Conservation (phyloP, 2,888 invertebrate species). For the Ennomos erosarius region DNA sequence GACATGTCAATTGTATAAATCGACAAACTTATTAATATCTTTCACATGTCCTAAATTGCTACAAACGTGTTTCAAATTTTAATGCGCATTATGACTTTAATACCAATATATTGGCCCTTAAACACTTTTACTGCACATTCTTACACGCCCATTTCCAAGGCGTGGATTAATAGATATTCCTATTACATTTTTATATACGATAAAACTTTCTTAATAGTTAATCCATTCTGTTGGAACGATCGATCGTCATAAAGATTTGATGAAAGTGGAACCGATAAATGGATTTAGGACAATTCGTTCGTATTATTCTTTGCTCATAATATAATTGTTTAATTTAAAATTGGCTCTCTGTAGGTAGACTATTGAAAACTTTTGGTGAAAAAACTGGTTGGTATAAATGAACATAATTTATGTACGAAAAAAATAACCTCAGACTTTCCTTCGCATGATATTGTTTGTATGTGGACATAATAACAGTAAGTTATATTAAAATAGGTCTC, state of each 20-base stretch:
- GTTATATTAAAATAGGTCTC: conserved; percentile 19
- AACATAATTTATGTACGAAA: no score
- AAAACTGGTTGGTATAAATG: no score
- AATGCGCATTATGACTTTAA: conserved; percentile 20
- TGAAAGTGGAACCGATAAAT: conserved; percentile 13
- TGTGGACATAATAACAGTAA: conserved; percentile 6
- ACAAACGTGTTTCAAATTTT: conserved; percentile 20
- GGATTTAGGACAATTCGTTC: neutral
- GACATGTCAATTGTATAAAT: conserved; percentile 5
- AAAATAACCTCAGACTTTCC: no score
- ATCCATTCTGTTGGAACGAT: conserved; percentile 13
- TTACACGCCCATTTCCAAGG: conserved; percentile 23
- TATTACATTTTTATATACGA: conserved; percentile 19
- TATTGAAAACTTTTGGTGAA: no score
- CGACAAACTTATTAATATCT: conserved; percentile 6
- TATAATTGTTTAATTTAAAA: no score
- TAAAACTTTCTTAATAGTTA: conserved; percentile 21
- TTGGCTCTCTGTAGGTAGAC: no score
- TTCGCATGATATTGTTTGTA: no score
- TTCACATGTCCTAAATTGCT: conserved; percentile 22
- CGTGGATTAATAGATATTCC: conserved; percentile 29
- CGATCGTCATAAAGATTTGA: conserved; percentile 5
- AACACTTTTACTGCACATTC: conserved; percentile 27
- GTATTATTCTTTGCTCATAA: no score
- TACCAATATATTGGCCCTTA: conserved; percentile 22